Evolutionary conservation across 1,140 invertebrate genomes (phyloP).

Genomic region (Bicyclus anynana): DNA sequence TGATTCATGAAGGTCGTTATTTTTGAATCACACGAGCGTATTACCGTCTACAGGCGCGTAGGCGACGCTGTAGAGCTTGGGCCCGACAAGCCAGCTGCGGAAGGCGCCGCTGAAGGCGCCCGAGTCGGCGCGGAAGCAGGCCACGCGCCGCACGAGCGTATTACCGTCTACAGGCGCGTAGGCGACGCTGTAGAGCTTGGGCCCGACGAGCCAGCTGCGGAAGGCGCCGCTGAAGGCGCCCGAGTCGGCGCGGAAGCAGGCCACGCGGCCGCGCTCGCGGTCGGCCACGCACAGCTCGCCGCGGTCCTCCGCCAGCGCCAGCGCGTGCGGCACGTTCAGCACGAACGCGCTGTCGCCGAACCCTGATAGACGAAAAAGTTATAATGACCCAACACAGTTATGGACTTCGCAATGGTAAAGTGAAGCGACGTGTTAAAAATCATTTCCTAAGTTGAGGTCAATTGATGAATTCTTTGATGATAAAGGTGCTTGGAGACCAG

Average conservation of each 20-base stretch:
- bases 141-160: constrained; percentile 81
- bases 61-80: constrained; percentile 83
- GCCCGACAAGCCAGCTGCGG: constrained; percentile 79
- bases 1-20: no score
- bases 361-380: no score
- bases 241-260: constrained; percentile 84
- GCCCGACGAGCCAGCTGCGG: constrained; percentile 79
- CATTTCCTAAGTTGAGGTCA: no score
- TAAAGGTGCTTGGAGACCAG: no score
- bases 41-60: constrained; percentile 76
- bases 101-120: constrained; percentile 81
- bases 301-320: constrained; percentile 86
- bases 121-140: constrained; percentile 84
- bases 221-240: constrained; percentile 81
- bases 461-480: no score
- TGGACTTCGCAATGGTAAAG: no score
- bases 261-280: constrained; percentile 92
- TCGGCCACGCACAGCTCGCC: constrained; percentile 92
- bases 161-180: constrained; percentile 75
- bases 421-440: no score
- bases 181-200: constrained; percentile 83
- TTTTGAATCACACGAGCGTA: no score
- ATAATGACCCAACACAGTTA: no score
- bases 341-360: constrained; percentile 70
- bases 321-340: constrained; percentile 88